These are phyloP conservation scores for Drosophila kanekoi DNA, from an alignment of 2,888 invertebrate genomes.

Conservation along the genomic window DNA sequence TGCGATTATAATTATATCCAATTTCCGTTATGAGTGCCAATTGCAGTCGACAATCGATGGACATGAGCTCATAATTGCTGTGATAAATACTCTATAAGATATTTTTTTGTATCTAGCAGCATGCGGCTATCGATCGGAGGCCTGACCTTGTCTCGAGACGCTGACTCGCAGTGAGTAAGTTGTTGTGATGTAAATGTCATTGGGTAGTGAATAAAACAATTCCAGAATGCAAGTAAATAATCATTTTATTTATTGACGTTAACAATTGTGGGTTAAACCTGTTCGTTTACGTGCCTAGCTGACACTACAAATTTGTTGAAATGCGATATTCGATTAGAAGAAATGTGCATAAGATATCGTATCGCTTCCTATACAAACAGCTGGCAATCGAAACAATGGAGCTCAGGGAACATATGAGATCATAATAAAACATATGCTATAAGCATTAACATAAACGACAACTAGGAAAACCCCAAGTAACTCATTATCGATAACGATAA, in stretches of 20 bases:
- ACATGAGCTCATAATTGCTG: constrained; percentile 37
- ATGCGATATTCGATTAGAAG: constrained; percentile 19
- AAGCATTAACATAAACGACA: neutral
- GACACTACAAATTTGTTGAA: constrained; percentile 29
- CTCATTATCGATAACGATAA: too few relatives aligned
- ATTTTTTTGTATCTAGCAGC: neutral
- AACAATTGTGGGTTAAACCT: constrained; percentile 53
- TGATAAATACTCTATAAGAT: constrained; percentile 5
- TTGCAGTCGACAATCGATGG: neutral
- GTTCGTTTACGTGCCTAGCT: constrained; percentile 43
- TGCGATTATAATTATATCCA: constrained; percentile 27
- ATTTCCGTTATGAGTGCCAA: too few relatives aligned
- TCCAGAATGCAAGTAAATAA: constrained; percentile 44
- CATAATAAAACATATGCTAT: constrained; percentile 17
- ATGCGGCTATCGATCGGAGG: constrained; percentile 6
- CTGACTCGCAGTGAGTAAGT: constrained; percentile 46
- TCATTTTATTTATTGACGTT: constrained; percentile 43
- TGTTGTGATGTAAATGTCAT: constrained; percentile 53
- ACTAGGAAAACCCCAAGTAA: too few relatives aligned
- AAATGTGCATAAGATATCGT: constrained; percentile 9
- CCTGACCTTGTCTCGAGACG: constrained; percentile 41
- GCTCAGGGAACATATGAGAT: neutral
- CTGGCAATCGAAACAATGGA: constrained; percentile 14
- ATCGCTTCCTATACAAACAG: constrained; percentile 19
- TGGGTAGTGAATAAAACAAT: constrained; percentile 48